Conservation (phyloP, 2,797 vertebrate species). For the Rousettus madagascariensis region DNA sequence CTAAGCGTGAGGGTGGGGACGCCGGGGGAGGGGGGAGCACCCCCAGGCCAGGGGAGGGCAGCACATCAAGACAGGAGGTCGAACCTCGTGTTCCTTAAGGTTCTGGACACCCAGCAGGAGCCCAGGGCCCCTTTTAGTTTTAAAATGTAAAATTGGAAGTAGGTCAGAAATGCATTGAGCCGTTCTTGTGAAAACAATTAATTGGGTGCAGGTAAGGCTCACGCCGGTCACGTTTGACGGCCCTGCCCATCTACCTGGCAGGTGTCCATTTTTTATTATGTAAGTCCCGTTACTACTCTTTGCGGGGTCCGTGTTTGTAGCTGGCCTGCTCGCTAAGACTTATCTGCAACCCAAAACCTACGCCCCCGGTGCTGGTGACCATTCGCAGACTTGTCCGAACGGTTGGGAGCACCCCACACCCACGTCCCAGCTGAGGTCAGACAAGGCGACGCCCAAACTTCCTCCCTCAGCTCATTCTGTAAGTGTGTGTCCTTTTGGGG, state of each 20-base stretch:
- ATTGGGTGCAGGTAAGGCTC: neutral
- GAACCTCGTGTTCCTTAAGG: neutral
- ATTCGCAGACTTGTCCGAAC: neutral
- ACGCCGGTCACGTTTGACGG: neutral
- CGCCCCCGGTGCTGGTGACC: neutral
- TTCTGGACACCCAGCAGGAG: neutral
- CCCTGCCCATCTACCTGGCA: neutral
- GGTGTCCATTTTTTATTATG: neutral
- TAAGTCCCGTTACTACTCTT: neutral
- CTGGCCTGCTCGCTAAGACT: neutral
- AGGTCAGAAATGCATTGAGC: neutral
- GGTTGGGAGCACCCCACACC: rapidly evolving
- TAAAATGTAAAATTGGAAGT: neutral
- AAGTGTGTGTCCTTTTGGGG: neutral
- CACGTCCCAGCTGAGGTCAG: neutral
- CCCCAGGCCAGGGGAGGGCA: neutral
- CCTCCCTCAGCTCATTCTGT: neutral
- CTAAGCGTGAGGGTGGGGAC: neutral
- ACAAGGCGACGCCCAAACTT: neutral
- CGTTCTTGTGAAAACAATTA: neutral
- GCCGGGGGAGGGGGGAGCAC: too few relatives aligned
- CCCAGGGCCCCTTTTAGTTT: neutral
- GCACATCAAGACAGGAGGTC: neutral
- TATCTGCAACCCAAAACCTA: neutral
- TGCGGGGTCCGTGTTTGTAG: neutral